phyloP scores from a whole-genome alignment of 2,797 vertebrate species.

The Geotrypetes seraphini region DNA sequence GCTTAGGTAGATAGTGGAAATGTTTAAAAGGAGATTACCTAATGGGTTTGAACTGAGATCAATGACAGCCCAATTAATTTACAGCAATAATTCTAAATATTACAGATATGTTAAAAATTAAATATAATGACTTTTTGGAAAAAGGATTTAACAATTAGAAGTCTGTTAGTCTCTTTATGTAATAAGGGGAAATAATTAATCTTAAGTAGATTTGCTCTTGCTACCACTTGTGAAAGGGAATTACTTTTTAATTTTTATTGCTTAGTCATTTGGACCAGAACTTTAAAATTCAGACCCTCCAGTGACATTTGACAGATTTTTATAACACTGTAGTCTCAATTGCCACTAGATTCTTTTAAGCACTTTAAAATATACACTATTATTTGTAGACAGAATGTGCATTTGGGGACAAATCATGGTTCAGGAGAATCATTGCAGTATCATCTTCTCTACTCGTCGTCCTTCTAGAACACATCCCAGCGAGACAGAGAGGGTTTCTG shows the following conservation, averaged over 20 bases:
- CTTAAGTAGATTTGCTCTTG: slow-evolving; percentile 31
- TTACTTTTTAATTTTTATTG: slow-evolving; percentile 33
- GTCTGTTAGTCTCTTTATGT: slow-evolving; percentile 33
- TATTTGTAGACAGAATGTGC: slow-evolving; percentile 16
- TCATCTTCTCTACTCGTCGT: too few relatives aligned
- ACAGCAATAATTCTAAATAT: slow-evolving; percentile 35
- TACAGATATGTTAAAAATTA: slow-evolving; percentile 45
- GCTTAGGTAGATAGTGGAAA: slow-evolving; percentile 1
- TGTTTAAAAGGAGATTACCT: slow-evolving; percentile 12
- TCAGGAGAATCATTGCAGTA: too few relatives aligned
- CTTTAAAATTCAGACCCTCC: slow-evolving; percentile 36
- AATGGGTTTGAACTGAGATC: slow-evolving; percentile 35
- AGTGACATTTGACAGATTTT: slow-evolving; percentile 29
- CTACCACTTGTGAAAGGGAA: slow-evolving; percentile 21
- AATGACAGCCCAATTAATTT: slow-evolving; percentile 42
- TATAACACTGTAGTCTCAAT: slow-evolving; percentile 32
- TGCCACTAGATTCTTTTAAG: too few relatives aligned
- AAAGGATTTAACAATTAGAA: slow-evolving; percentile 51
- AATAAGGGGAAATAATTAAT: slow-evolving; percentile 47
- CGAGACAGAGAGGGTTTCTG: too few relatives aligned
- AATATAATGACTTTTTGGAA: slow-evolving; percentile 39
- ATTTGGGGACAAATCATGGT: too few relatives aligned
- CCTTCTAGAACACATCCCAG: too few relatives aligned
- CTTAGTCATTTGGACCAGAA: slow-evolving; percentile 31
- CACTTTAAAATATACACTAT: slow-evolving; percentile 24